Percentiles rank a stretch among this genome's conserved stretches.
Conservation (phyloP, 2,113 vertebrate genomes). For the Pachypanchax playfairii region DNA sequence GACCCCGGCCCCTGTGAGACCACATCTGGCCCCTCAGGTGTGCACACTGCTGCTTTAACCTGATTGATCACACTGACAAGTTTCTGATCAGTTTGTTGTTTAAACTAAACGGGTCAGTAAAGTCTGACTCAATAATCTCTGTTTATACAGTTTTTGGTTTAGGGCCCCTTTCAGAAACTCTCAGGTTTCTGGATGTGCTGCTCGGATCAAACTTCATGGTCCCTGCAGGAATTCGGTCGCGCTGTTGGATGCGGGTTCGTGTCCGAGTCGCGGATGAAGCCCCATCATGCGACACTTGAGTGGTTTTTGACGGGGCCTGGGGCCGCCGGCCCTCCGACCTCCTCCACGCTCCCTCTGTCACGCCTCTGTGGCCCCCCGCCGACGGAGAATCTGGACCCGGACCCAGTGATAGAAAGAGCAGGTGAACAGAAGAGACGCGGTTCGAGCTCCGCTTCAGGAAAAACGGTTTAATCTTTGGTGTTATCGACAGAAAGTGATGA, state of each 20-base stretch:
- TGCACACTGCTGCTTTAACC: not conserved
- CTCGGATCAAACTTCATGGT: too few species aligned
- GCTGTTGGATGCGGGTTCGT: constrained; percentile 6
- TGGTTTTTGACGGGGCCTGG: not conserved
- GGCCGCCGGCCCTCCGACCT: not conserved
- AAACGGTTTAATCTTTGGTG: too few species aligned
- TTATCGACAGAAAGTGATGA: too few species aligned
- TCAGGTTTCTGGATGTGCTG: too few species aligned
- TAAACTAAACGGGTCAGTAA: not conserved
- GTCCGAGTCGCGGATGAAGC: constrained; percentile 9
- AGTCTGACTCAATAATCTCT: too few species aligned
- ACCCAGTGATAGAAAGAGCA: too few species aligned
- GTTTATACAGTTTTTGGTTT: too few species aligned
- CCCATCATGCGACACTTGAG: not conserved
- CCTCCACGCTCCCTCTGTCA: constrained; percentile 14
- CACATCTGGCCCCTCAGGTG: not conserved
- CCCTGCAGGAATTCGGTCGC: not conserved
- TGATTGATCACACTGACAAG: not conserved
- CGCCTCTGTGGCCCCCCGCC: constrained; percentile 5
- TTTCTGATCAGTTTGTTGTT: not conserved
- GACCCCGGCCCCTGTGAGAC: too few species aligned
- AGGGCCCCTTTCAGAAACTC: too few species aligned
- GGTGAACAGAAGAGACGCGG: too few species aligned
- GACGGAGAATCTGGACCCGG: constrained; percentile 39
- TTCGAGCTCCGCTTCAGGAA: too few species aligned